Evolutionary conservation across 2,113 vertebrate species (phyloP).

Genomic region (Butorides virescens): DNA sequence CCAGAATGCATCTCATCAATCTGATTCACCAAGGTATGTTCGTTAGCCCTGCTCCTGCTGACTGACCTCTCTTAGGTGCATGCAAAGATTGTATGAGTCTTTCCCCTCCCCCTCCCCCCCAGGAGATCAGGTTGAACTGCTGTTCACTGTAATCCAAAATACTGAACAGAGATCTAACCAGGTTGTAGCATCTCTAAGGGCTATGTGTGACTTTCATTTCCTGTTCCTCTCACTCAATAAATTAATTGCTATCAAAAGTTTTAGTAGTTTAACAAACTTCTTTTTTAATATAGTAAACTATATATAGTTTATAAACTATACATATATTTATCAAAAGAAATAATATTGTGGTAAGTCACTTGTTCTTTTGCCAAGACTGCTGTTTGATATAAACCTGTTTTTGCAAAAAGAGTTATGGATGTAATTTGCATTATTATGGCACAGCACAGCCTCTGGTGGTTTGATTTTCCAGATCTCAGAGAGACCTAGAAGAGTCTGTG

Average conservation of each 20-base stretch:
- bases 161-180: not conserved
- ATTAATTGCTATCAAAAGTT: not conserved
- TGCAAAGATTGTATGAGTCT: not conserved
- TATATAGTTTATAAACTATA: not conserved
- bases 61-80: not conserved
- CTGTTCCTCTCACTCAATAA: not conserved
- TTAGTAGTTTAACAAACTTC: not conserved
- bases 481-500: not conserved
- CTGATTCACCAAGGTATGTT: not conserved
- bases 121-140: not conserved
- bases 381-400: not conserved
- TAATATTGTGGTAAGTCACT: not conserved
- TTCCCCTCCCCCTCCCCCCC: not conserved
- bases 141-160: not conserved
- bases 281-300: not conserved
- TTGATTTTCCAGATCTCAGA: not conserved
- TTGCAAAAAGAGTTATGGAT: not conserved
- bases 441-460: not conserved
- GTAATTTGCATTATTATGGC: not conserved
- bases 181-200: not conserved
- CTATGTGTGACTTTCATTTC: not conserved
- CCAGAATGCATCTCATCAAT: not conserved
- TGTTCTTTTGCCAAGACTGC: conserved; percentile 13
- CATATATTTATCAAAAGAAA: not conserved
- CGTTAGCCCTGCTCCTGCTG: not conserved